These are phyloP conservation scores for Tympanuchus pallidicinctus DNA, from an alignment of 2,113 vertebrate species.

Conservation along the genomic window DNA sequence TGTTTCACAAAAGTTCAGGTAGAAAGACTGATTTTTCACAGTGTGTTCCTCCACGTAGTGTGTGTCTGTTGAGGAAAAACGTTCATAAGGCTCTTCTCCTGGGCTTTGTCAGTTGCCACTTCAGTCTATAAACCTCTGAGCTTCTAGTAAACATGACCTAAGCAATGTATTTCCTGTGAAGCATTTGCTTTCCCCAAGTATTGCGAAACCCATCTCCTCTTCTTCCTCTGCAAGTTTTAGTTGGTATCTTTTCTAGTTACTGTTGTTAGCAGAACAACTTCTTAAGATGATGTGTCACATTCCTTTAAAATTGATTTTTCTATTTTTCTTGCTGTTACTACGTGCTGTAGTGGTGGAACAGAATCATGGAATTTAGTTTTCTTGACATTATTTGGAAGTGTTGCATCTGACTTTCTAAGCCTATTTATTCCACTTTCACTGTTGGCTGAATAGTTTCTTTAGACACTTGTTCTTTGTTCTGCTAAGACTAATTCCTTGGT, in stretches of 20 bases:
- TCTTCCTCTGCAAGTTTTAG: background rate
- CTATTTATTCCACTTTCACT: background rate
- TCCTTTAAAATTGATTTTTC: background rate
- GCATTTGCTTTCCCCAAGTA: background rate
- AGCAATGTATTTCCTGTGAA: background rate
- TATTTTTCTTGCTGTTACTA: background rate
- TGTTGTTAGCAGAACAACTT: background rate
- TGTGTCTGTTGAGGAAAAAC: fast-evolving
- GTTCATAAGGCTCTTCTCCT: background rate
- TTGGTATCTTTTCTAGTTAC: background rate
- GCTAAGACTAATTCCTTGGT: background rate
- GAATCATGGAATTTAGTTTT: background rate
- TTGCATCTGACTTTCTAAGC: background rate
- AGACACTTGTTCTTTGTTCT: background rate
- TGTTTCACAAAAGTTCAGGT: background rate
- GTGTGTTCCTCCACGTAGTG: background rate
- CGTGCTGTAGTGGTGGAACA: background rate
- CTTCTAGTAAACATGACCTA: background rate
- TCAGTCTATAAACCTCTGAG: background rate
- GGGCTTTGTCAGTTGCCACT: background rate
- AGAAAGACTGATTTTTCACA: background rate
- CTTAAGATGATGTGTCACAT: background rate
- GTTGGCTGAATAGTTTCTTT: background rate
- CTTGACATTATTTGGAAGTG: background rate
- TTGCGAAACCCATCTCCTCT: background rate